Evolutionary conservation across 2,888 invertebrate species (phyloP), one percentile per base, ranked within the genome.

Genomic region (Frankliniella intonsa): DNA sequence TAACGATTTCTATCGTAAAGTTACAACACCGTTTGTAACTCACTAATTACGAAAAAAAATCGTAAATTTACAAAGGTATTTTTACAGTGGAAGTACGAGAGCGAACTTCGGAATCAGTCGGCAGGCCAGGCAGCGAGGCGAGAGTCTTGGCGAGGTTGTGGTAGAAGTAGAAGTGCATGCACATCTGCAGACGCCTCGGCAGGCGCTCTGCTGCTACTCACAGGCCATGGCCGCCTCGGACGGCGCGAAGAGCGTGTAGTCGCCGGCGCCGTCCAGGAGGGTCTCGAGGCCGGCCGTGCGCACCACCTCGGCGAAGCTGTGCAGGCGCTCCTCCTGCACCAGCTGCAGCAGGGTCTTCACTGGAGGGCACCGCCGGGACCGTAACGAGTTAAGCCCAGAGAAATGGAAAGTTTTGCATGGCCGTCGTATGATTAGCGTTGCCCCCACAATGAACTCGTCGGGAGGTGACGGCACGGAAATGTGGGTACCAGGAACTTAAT

Each of bases 231-330:
- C 90, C 19, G 87, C 87, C 84, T 90, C 89, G 49, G 88, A 88
- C 2, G 90, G 90, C 0, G 88, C 89, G 83, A 90, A 90, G 80
- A 90, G 82, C 2, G 90, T 90, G 83, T 88, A 88, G 55, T 88
- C 86, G 11, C 87, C 87, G 27, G 86, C 86, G 80, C 87, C 87
- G 82, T 87, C 87, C 65, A 90, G 86, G 5, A 87, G 86, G 65
- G 88, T 87, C 49, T 88, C 87, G 49, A 89, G 85, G 0, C 89
- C 90, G 2, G 89, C 88, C 3, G 86, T 86, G 82, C 86, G 86
- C 12, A 88, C 86, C 62, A 89, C 84, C 81, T 89, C 87, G 79
- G 88, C 85, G 84, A 90, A 89, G 25, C 87, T 87, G 82, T 86
- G 86, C 82, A 90, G 85, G 22, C 88, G 86, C 27, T 87, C 85